Evolutionary conservation across 2,797 vertebrate genomes (phyloP).

Genomic region (Lepus townsendii): DNA sequence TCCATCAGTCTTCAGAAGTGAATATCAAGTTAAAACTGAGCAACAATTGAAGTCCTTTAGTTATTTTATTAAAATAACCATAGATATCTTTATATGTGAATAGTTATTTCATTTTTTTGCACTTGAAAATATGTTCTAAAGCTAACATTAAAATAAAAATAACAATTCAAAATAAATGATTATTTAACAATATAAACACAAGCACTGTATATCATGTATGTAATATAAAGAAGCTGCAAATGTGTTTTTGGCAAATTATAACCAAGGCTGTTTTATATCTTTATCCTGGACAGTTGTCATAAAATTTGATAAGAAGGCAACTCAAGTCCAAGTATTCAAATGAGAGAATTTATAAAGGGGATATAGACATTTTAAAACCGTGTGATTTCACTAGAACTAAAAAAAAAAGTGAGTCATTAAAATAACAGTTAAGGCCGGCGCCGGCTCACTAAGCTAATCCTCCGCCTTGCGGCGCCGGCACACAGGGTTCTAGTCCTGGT

Average conservation of each 20-base stretch:
- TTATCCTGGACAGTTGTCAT: not conserved
- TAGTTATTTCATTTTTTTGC: not conserved
- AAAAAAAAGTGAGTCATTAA: not conserved
- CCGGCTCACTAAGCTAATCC: too few relatives aligned
- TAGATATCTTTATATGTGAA: not conserved
- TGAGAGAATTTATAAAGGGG: not conserved
- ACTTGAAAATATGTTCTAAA: not conserved
- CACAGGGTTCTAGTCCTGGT: too few relatives aligned
- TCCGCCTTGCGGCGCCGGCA: too few relatives aligned
- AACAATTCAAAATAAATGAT: not conserved
- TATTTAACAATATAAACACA: not conserved
- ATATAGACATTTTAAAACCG: not conserved
- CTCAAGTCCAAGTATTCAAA: not conserved
- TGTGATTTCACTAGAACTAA: not conserved
- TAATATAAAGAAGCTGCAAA: not conserved
- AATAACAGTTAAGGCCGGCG: not conserved
- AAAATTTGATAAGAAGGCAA: not conserved
- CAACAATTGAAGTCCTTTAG: not conserved
- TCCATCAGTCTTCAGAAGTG: not conserved
- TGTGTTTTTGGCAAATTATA: not conserved
- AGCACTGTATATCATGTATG: rapidly evolving
- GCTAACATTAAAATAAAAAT: not conserved
- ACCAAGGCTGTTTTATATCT: not conserved
- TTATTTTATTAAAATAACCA: not conserved
- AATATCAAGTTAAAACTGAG: not conserved